A percentile compares a stretch with the other conserved stretches of the same genome.
These are phyloP conservation scores for Callaeas wilsoni DNA, from an alignment of 2,113 vertebrate species.

Conservation along the genomic window DNA sequence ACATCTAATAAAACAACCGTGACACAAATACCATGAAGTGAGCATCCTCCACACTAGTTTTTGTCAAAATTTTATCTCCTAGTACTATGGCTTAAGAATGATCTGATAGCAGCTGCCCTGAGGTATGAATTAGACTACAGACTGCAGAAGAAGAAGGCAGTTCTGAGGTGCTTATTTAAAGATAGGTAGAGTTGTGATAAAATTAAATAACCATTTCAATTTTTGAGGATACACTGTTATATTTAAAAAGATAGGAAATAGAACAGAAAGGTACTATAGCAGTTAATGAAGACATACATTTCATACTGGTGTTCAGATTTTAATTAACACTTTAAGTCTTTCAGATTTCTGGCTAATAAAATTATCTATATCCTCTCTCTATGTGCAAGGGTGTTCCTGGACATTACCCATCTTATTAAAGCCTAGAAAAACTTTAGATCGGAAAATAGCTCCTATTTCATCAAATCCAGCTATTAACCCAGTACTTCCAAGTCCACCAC, in stretches of 20 bases:
- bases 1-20: not conserved
- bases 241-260: not conserved
- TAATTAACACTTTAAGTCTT: not conserved
- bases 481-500: not conserved
- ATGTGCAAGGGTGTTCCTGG: not conserved
- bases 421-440: not conserved
- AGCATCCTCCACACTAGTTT: not conserved
- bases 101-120: not conserved
- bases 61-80: not conserved
- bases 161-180: constrained; percentile 10
- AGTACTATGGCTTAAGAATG: not conserved
- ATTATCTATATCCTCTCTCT: not conserved
- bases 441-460: not conserved
- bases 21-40: not conserved
- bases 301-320: not conserved
- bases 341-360: not conserved
- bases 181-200: not conserved
- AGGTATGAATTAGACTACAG: not conserved
- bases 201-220: not conserved
- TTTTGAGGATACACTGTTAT: not conserved
- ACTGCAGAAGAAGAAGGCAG: not conserved
- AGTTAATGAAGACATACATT: not conserved
- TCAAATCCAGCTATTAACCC: not conserved
- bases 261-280: not conserved
- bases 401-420: not conserved